phyloP scores from a whole-genome alignment of 2,797 vertebrate species.

The Periparus ater region DNA sequence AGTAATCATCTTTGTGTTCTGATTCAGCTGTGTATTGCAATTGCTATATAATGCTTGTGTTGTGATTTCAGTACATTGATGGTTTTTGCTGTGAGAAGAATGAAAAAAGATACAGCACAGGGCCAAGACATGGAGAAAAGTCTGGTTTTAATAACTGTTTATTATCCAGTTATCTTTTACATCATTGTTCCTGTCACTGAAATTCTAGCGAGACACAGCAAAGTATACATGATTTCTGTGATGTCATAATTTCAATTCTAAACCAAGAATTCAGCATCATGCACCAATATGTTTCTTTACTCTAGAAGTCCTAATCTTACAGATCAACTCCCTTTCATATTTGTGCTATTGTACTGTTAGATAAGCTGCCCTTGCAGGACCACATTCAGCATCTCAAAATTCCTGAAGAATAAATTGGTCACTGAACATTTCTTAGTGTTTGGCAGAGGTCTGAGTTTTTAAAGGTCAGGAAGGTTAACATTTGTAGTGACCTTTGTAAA shows the following conservation, averaged over 20 bases:
- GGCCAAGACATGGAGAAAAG: background rate
- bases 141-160: background rate
- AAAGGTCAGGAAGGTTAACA: conserved; percentile 53
- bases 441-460: conserved; percentile 13
- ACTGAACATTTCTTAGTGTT: conserved; percentile 1
- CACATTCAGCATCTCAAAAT: background rate
- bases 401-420: background rate
- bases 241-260: background rate
- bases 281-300: background rate
- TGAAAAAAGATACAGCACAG: background rate
- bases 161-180: background rate
- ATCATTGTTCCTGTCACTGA: background rate
- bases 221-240: background rate
- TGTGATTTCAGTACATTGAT: background rate
- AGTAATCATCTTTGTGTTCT: background rate
- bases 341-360: background rate
- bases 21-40: background rate
- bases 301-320: background rate
- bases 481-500: conserved; percentile 55
- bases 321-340: background rate
- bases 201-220: background rate
- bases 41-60: background rate
- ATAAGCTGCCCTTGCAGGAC: background rate
- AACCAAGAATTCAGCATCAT: background rate
- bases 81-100: background rate